Base-by-base conservation (phyloP, 2,888 invertebrate species). In the Brassicogethes aeneus region DNA sequence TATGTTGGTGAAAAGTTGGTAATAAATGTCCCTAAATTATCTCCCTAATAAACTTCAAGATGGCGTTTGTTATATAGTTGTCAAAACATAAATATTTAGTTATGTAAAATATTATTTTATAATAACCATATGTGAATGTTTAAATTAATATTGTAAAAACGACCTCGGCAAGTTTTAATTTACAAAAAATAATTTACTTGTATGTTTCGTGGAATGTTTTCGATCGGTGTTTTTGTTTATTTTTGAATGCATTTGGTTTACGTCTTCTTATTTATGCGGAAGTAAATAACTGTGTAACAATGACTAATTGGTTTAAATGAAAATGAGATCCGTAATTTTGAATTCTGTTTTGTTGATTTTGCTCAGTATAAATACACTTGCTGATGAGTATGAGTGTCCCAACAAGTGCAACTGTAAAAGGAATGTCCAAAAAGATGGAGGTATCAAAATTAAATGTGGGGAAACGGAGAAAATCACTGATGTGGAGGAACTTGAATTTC, bases 371-470 rank as follows among this genome's bases (percentile, higher is more conserved):
- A 29, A 34, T n/a, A 14, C 36, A 14, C 30, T 35, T 23, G 17
- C 7, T n/a, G 14, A 23, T 13, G 42, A 45, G 17, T 45, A 49
- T 39, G 43, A 44, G 32, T 60, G 60, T 41, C 55, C 60, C 16
- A 42, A 23, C 13, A 75, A 73, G 50, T 77, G 79, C 48, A 69
- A 65, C 44, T 79, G 79, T 57, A 73, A 71, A 34, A 65, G 68
- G 16, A 75, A 73, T 46, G 72, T 72, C 41, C 65, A 67, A 47
- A 53, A 56, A 39, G 69, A 70, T 44, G 70, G 68, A 47, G 74
- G 73, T 1, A 57, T 80, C 40, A 75, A 75, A 61, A 69, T 82
- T 41, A 76, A 74, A 59, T 82, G 82, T 60, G 78, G 77, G 2
- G 78, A 78, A 39, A 68, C 64, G 39, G 72, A 77, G 15, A 70